Percentiles rank a stretch among this genome's conserved stretches.
Evolutionary conservation across 2,113 vertebrate species (phyloP).

Genomic region (Phyllostomus discolor): DNA sequence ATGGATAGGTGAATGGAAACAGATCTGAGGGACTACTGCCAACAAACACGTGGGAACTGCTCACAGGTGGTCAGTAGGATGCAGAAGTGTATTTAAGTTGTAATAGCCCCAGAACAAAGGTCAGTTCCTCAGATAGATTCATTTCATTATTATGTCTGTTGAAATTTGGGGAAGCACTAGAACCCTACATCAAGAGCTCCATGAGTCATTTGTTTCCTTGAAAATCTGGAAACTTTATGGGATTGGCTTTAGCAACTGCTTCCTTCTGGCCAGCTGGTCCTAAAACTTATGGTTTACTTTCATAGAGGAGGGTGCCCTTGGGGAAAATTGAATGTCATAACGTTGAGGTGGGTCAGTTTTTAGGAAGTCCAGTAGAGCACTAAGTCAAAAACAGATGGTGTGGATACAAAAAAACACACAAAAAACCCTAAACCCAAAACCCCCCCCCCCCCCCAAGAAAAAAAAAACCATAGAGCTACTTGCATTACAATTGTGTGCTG

Average conservation of each 20-base stretch:
- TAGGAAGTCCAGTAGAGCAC: conserved; percentile 27
- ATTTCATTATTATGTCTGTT: conserved; percentile 33
- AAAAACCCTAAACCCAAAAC: too few relatives aligned
- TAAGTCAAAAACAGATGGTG: conserved; percentile 55
- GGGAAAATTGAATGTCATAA: conserved; percentile 40
- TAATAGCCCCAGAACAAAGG: conserved; percentile 3
- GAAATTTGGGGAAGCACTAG: conserved; percentile 26
- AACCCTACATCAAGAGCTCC: conserved; percentile 10
- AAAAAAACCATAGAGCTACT: background rate
- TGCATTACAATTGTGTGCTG: conserved; percentile 3
- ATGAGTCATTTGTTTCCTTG: conserved; percentile 40
- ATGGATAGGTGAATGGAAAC: background rate
- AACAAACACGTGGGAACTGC: background rate
- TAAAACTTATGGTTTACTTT: conserved; percentile 20
- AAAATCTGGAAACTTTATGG: conserved; percentile 41
- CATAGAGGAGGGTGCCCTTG: background rate
- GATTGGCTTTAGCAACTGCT: conserved; percentile 12
- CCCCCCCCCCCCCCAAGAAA: background rate
- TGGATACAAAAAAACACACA: background rate
- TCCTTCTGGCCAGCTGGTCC: conserved; percentile 12
- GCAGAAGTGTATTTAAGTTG: background rate
- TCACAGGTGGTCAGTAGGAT: background rate
- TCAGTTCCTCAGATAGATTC: background rate
- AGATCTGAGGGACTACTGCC: background rate
- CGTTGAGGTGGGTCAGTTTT: conserved; percentile 30